phyloP scores from a whole-genome alignment of 2,113 vertebrate species.

The Rhynchomys soricoides region DNA sequence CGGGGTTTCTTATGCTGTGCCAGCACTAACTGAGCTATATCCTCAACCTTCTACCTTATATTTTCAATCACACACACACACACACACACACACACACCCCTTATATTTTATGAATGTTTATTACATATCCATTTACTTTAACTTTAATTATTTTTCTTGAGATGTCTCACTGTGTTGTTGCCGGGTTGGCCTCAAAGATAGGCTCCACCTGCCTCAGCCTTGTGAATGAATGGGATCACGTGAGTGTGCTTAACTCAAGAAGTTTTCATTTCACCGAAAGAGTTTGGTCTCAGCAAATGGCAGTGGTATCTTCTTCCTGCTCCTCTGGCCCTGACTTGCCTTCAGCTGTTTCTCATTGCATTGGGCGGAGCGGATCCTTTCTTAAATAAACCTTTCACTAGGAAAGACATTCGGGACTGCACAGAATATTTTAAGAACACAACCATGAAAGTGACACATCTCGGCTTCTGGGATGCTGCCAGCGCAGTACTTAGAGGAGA shows the following conservation, averaged over 20 bases:
- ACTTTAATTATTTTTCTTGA: background rate
- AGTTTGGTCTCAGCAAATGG: slow-evolving; percentile 11
- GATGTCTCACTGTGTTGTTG: background rate
- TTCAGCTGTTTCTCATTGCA: slow-evolving; percentile 61
- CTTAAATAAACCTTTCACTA: slow-evolving; percentile 62
- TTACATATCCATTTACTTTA: slow-evolving; percentile 29
- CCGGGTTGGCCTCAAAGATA: background rate
- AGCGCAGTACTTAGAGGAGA: slow-evolving; percentile 66
- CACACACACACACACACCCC: too few species aligned
- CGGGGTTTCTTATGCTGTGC: background rate
- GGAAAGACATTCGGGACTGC: slow-evolving; percentile 55
- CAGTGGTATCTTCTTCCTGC: slow-evolving; percentile 13
- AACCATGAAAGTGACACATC: slow-evolving; percentile 55
- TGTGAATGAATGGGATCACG: background rate
- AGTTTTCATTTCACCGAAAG: slow-evolving; percentile 9
- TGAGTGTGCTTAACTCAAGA: background rate
- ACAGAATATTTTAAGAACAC: slow-evolving; percentile 67
- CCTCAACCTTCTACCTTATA: background rate
- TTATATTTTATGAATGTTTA: slow-evolving; percentile 43
- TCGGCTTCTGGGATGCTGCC: slow-evolving; percentile 64
- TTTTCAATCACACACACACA: too few species aligned
- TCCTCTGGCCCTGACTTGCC: background rate
- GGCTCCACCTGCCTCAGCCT: background rate
- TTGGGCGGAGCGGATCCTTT: background rate
- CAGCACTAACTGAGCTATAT: background rate